Conservation (phyloP, 2,888 invertebrate genomes). For the Parascotia fuliginaria region DNA sequence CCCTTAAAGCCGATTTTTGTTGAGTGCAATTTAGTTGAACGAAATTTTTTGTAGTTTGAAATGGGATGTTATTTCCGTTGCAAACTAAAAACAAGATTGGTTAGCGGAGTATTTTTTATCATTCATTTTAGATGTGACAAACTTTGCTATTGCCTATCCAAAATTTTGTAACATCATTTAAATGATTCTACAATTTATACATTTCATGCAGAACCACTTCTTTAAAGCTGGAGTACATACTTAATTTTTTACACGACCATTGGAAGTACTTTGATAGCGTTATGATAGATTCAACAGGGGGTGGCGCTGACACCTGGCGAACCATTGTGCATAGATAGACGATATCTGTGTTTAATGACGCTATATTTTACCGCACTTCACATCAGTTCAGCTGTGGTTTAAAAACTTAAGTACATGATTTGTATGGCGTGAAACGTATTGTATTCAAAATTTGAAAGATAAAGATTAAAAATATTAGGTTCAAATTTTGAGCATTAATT, state of each 20-base stretch:
- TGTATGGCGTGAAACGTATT: slow-evolving; percentile 3
- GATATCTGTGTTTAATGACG: slow-evolving; percentile 51
- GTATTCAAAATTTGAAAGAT: not conserved
- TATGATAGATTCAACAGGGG: slow-evolving; percentile 54
- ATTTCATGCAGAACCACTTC: slow-evolving; percentile 25
- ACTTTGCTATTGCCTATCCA: not conserved
- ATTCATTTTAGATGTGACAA: not conserved
- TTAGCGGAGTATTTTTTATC: not conserved
- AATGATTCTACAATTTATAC: not conserved
- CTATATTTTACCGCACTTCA: slow-evolving; percentile 54
- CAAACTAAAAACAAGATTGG: not conserved
- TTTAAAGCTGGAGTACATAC: slow-evolving; percentile 12
- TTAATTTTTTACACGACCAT: slow-evolving; percentile 38
- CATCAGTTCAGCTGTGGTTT: slow-evolving; percentile 26
- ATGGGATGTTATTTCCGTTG: not conserved
- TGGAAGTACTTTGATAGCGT: slow-evolving; percentile 42
- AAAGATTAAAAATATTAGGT: too few relatives aligned
- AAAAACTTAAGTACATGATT: slow-evolving; percentile 32
- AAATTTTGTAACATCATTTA: not conserved
- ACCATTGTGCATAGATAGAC: slow-evolving; percentile 44
- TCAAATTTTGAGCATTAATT: too few relatives aligned
- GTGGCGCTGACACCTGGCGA: slow-evolving; percentile 49
- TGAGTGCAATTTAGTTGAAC: slow-evolving; percentile 11
- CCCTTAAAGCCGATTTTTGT: slow-evolving; percentile 22
- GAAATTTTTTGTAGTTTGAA: not conserved